Evolutionary conservation across 2,113 vertebrate genomes (phyloP).

Genomic region (Lontra canadensis): DNA sequence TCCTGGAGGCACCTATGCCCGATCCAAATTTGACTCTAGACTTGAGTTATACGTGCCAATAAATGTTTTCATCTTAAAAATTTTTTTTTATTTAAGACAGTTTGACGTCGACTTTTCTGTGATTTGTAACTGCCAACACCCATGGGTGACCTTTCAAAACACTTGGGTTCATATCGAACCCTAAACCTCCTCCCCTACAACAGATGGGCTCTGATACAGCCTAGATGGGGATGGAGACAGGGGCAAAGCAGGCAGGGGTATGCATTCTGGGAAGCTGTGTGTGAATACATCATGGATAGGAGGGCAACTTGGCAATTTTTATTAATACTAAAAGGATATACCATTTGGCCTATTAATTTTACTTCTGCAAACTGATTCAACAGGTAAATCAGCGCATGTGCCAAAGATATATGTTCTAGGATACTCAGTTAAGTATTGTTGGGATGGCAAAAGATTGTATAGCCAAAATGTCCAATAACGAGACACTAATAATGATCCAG

Average conservation of each 20-base stretch:
- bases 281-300: background rate
- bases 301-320: background rate
- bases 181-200: background rate
- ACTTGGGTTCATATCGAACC: background rate
- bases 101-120: conserved; percentile 5
- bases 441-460: background rate
- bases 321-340: background rate
- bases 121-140: background rate
- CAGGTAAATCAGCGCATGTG: background rate
- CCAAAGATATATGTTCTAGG: background rate
- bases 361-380: background rate
- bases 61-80: background rate
- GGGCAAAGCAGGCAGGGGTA: background rate
- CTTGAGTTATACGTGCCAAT: background rate
- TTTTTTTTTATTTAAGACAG: background rate
- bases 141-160: background rate
- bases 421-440: background rate
- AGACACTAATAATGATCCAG: background rate
- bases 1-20: background rate
- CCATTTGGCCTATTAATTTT: background rate
- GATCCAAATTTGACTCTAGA: background rate
- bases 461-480: background rate
- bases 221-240: background rate
- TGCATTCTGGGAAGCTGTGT: background rate
- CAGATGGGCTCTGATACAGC: background rate